Conservation (phyloP, 2,113 vertebrate genomes). For the Burhinus bistriatus region DNA sequence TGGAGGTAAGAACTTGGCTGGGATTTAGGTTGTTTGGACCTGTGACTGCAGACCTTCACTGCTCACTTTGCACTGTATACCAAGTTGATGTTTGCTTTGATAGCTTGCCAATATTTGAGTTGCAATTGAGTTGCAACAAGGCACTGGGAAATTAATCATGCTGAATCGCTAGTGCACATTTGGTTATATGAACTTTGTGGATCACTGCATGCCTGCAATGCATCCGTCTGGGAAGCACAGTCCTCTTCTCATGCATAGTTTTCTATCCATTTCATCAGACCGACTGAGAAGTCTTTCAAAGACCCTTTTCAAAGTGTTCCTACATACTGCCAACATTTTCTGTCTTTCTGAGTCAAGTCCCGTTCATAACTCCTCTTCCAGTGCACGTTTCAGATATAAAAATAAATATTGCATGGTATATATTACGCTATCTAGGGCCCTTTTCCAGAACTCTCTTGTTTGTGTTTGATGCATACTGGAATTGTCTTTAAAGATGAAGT, state of each 20-base stretch:
- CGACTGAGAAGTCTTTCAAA: neutral
- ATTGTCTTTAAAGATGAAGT: neutral
- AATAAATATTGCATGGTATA: neutral
- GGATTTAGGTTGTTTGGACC: neutral
- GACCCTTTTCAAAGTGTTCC: neutral
- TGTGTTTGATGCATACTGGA: neutral
- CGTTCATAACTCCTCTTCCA: neutral
- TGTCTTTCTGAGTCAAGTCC: neutral
- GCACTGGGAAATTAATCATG: neutral
- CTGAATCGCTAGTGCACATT: neutral
- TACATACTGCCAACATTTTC: neutral
- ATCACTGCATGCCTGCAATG: neutral
- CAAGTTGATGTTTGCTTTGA: neutral
- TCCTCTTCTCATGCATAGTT: neutral
- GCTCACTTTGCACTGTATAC: neutral
- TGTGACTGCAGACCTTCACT: neutral
- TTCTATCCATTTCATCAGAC: neutral
- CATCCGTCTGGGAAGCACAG: neutral
- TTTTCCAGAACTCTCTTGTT: neutral
- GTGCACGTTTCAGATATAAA: neutral
- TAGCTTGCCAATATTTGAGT: neutral
- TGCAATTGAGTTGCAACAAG: neutral
- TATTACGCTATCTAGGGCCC: neutral
- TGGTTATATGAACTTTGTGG: neutral
- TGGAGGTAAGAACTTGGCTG: neutral